Conservation (phyloP, 1,140 invertebrate species). For the Dendroctonus valens region DNA sequence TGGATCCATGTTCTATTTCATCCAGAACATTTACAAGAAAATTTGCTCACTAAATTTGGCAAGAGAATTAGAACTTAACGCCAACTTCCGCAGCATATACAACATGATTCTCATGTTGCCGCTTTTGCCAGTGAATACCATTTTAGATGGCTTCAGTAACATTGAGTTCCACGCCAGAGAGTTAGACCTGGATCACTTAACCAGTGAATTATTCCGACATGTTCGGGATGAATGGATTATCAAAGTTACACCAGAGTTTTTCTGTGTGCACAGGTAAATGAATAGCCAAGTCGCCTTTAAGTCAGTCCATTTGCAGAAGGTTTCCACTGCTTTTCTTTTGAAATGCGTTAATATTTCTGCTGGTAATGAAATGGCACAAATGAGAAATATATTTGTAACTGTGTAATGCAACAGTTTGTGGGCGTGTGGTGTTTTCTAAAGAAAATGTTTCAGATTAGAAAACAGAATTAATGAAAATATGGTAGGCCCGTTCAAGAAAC, state of each 20-base stretch:
- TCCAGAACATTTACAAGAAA: constrained; percentile 47
- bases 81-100: constrained; percentile 43
- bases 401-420: no score
- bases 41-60: constrained; percentile 42
- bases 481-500: constrained; percentile 44
- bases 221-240: constrained; percentile 42
- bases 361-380: no score
- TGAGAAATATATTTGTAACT: no score
- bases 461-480: constrained; percentile 47
- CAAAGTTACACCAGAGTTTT: constrained; percentile 44
- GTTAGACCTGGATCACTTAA: constrained; percentile 29
- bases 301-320: no score
- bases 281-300: neutral
- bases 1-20: constrained; percentile 45
- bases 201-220: constrained; percentile 38
- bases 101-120: constrained; percentile 46
- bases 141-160: constrained; percentile 41
- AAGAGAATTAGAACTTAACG: constrained; percentile 42
- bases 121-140: constrained; percentile 45
- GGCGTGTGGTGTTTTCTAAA: neutral
- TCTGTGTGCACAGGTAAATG: constrained; percentile 40
- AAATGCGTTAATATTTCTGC: no score
- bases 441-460: constrained; percentile 32
- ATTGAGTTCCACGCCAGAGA: constrained; percentile 42
- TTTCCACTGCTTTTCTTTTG: no score